Evolutionary conservation across 1,140 invertebrate species (phyloP).

Genomic region (Dendroctonus valens): DNA sequence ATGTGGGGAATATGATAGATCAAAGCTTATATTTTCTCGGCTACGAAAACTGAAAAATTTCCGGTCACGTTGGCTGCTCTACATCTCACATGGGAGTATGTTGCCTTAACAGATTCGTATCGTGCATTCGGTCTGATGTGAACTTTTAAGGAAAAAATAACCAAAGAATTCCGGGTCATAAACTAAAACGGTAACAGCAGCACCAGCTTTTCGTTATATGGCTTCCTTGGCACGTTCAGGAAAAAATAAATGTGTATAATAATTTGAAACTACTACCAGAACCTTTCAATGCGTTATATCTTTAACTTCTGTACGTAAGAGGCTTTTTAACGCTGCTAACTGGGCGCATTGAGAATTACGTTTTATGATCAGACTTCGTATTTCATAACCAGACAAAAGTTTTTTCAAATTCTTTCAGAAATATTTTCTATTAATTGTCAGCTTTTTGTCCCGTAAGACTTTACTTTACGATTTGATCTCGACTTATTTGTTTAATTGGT

Average conservation of each 20-base stretch:
- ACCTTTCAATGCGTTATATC: background rate
- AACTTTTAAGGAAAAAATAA: conserved; percentile 21
- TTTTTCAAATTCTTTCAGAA: too few species aligned
- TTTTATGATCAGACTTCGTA: too few species aligned
- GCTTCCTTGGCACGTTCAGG: conserved; percentile 1
- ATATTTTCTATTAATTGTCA: too few species aligned
- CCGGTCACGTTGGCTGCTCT: conserved; percentile 19
- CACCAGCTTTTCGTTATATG: conserved; percentile 17
- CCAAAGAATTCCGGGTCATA: conserved; percentile 14
- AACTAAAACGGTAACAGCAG: conserved; percentile 18
- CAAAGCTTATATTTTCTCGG: conserved; percentile 25
- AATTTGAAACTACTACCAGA: background rate
- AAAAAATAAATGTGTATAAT: conserved; percentile 5
- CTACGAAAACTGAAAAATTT: conserved; percentile 11
- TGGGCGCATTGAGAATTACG: too few species aligned
- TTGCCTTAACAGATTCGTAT: conserved; percentile 22
- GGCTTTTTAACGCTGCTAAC: conserved; percentile 2
- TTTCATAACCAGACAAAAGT: too few species aligned
- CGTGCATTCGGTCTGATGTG: conserved; percentile 16
- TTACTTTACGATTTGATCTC: too few species aligned
- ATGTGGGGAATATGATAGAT: conserved; percentile 29
- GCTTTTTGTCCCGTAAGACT: too few species aligned
- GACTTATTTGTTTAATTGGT: too few species aligned
- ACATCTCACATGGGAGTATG: conserved; percentile 16
- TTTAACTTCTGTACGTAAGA: background rate